phyloP scores from a whole-genome alignment of 2,888 invertebrate genomes.

The Philereme transversata region DNA sequence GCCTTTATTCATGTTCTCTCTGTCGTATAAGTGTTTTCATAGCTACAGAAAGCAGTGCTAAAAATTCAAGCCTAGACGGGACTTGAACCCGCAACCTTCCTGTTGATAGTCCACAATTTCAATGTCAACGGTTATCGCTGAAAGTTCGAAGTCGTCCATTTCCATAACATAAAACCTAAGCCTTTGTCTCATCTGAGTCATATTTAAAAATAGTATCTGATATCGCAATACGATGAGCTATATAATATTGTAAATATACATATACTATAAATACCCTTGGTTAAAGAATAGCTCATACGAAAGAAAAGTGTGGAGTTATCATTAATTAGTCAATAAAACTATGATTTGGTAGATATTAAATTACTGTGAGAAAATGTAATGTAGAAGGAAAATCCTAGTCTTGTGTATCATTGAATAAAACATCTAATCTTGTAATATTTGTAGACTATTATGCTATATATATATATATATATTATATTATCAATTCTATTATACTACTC shows the following conservation, averaged over 20 bases:
- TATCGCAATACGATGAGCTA: constrained; percentile 14
- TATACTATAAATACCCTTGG: background rate
- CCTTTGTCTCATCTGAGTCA: constrained; percentile 23
- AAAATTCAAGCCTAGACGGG: too few species aligned
- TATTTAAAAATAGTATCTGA: constrained; percentile 23
- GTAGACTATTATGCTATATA: too few species aligned
- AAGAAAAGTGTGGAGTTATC: constrained; percentile 1
- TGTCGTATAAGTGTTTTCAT: background rate
- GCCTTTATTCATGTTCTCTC: too few species aligned
- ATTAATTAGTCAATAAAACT: constrained; percentile 5
- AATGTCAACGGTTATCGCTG: constrained; percentile 11
- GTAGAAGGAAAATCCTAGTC: too few species aligned
- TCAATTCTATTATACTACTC: too few species aligned
- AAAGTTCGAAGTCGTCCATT: constrained; percentile 7
- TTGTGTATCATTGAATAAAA: background rate
- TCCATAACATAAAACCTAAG: constrained; percentile 16
- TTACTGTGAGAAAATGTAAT: background rate
- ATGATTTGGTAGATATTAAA: background rate
- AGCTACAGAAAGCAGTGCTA: too few species aligned
- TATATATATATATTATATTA: too few species aligned
- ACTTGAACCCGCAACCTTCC: too few species aligned
- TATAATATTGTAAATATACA: constrained; percentile 12
- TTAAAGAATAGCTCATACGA: constrained; percentile 12
- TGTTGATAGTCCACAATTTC: constrained; percentile 7
- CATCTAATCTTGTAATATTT: too few species aligned